A percentile compares a stretch with the other conserved stretches of the same genome.
These are phyloP conservation scores for Lasiurus borealis DNA, from an alignment of 2,113 vertebrate species.

Conservation along the genomic window DNA sequence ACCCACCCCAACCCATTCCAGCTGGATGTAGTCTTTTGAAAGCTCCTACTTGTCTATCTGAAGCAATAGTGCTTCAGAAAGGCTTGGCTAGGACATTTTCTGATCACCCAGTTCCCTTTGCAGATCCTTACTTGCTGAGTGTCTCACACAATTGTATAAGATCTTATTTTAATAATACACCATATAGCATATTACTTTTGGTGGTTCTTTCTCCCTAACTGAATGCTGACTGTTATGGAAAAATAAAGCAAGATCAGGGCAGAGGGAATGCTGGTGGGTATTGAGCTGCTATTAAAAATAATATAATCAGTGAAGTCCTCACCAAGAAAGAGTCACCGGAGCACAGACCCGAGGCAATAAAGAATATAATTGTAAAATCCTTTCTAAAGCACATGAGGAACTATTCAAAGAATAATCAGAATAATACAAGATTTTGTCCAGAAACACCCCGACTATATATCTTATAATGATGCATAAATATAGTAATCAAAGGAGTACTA, in stretches of 20 bases:
- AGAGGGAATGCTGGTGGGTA: no score
- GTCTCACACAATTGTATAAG: neutral
- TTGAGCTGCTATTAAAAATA: neutral
- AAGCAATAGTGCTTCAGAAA: neutral
- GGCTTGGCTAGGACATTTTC: neutral
- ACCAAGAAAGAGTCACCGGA: neutral
- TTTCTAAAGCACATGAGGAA: slow-evolving; percentile 10
- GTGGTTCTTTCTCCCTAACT: neutral
- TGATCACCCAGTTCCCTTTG: neutral
- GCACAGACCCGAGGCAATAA: neutral
- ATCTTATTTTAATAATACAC: neutral
- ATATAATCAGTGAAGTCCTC: neutral
- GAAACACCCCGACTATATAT: neutral
- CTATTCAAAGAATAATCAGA: slow-evolving; percentile 50
- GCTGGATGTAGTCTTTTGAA: rapidly evolving
- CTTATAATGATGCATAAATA: slow-evolving; percentile 42
- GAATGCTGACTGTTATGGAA: neutral
- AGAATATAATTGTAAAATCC: slow-evolving; percentile 21
- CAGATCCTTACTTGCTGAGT: neutral
- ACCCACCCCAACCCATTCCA: rapidly evolving
- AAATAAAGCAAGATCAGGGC: neutral
- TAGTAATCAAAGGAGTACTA: slow-evolving; percentile 26
- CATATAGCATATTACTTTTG: neutral
- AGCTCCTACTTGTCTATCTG: neutral
- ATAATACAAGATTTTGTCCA: slow-evolving; percentile 42